A percentile compares a stretch with the other conserved stretches of the same genome.
Conservation (phyloP, 2,888 invertebrate species). For the Phymatocera aterrima region DNA sequence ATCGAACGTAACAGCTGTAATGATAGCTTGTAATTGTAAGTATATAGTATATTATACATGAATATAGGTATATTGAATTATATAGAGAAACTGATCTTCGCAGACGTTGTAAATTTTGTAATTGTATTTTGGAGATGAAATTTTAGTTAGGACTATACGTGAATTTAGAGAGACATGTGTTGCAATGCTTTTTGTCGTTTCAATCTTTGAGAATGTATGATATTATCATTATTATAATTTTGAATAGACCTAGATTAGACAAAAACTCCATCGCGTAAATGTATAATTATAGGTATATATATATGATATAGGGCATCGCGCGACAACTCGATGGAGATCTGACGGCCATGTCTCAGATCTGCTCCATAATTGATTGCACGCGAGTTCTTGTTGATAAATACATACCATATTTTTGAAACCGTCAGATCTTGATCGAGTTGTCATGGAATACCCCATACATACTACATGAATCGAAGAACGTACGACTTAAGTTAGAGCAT, state of each 20-base stretch:
- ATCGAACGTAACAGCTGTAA: neutral
- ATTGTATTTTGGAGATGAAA: slow-evolving; percentile 43
- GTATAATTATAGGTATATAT: neutral
- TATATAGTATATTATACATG: slow-evolving; percentile 1
- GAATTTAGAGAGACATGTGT: slow-evolving; percentile 6
- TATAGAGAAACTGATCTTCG: slow-evolving; percentile 10
- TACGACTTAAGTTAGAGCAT: slow-evolving; percentile 1
- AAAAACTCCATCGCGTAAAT: neutral
- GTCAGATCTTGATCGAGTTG: too few relatives aligned
- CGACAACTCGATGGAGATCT: too few relatives aligned
- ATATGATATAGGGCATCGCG: neutral
- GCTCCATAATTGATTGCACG: too few relatives aligned
- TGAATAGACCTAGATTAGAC: neutral
- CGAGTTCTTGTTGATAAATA: too few relatives aligned
- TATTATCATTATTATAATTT: neutral
- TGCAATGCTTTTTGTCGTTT: slow-evolving; percentile 37
- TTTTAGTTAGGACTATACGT: neutral
- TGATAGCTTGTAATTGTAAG: slow-evolving; percentile 3
- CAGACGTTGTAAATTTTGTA: slow-evolving; percentile 46
- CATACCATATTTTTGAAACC: too few relatives aligned
- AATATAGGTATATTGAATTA: neutral
- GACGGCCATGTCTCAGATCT: too few relatives aligned
- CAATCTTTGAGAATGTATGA: neutral
- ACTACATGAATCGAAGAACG: neutral
- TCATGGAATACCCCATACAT: too few relatives aligned